Percentiles rank a stretch among this genome's conserved stretches.
These are phyloP conservation scores for Margaritifera margaritifera DNA, from an alignment of 2,888 invertebrate genomes.

Conservation along the genomic window DNA sequence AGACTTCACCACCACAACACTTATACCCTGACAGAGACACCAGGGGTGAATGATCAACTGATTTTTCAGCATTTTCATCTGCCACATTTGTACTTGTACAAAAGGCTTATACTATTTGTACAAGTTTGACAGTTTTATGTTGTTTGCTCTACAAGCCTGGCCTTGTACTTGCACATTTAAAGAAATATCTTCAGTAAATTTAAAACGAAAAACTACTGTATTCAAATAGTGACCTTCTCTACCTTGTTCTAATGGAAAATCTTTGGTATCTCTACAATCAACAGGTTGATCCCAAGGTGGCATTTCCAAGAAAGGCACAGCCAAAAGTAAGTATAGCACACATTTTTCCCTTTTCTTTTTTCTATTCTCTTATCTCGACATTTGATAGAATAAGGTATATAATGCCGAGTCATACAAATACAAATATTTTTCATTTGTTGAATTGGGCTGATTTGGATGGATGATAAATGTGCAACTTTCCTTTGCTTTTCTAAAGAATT, in stretches of 20 bases:
- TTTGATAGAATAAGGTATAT: background rate
- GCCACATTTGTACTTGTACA: too few relatives aligned
- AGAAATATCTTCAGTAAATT: background rate
- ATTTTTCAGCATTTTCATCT: too few relatives aligned
- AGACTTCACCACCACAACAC: too few relatives aligned
- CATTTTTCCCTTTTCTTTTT: background rate
- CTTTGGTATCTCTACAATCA: constrained; percentile 51
- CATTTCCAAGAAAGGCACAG: constrained; percentile 87
- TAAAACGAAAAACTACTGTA: background rate
- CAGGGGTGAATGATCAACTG: too few relatives aligned
- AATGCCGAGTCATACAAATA: too few relatives aligned
- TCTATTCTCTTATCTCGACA: background rate
- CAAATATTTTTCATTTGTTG: too few relatives aligned
- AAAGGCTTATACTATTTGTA: background rate
- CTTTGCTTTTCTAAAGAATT: too few relatives aligned
- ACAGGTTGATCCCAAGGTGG: constrained; percentile 99
- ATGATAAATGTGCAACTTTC: too few relatives aligned
- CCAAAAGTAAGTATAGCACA: constrained; percentile 57
- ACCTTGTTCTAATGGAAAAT: constrained; percentile 31
- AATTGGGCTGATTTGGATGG: too few relatives aligned
- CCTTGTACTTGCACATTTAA: background rate
- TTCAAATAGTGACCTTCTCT: too few relatives aligned
- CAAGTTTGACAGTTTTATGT: background rate
- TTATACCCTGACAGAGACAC: too few relatives aligned
- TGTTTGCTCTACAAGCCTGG: background rate